These are phyloP conservation scores for Drosophila azteca DNA, from an alignment of 1,140 invertebrate genomes.

Conservation along the genomic window DNA sequence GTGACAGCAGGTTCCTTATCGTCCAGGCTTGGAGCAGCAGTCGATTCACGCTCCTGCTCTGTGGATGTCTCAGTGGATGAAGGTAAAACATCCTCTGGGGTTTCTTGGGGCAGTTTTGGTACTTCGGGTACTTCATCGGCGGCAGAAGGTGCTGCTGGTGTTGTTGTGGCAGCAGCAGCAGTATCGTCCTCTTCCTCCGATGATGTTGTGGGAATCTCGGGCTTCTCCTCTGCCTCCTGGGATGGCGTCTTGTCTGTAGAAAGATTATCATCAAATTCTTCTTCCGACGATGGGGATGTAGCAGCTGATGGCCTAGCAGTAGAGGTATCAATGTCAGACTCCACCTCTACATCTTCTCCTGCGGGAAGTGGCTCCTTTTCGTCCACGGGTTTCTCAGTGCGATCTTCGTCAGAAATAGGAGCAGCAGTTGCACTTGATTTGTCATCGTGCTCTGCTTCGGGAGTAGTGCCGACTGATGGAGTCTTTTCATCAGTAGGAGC, in stretches of 20 bases:
- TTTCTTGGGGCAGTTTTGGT: constrained; percentile 3
- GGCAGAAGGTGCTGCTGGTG: constrained; percentile 6
- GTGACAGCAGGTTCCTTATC: constrained; percentile 27
- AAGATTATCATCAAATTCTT: constrained; percentile 12
- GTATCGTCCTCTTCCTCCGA: constrained; percentile 12
- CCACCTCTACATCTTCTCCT: constrained; percentile 29
- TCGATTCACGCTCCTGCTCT: constrained; percentile 12
- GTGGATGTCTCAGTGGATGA: constrained; percentile 28
- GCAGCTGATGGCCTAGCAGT: constrained; percentile 24
- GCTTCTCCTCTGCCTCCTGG: constrained; percentile 9
- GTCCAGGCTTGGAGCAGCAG: constrained; percentile 8
- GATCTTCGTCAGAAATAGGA: constrained; percentile 35
- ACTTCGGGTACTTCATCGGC: constrained; percentile 8
- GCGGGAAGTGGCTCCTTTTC: constrained; percentile 2
- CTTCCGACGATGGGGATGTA: background rate
- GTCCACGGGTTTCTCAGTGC: constrained; percentile 2
- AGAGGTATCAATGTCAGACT: background rate
- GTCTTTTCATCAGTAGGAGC: constrained; percentile 28
- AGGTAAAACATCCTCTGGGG: constrained; percentile 20
- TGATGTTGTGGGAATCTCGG: constrained; percentile 9
- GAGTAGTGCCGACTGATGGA: constrained; percentile 13
- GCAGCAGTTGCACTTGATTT: constrained; percentile 37
- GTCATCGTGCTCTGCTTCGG: constrained; percentile 2
- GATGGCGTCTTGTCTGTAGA: constrained; percentile 25
- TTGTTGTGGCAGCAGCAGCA: constrained; percentile 5